Percentiles rank a stretch among this genome's conserved stretches.
phyloP scores from a whole-genome alignment of 2,113 vertebrate species.

The Hyperoodon ampullatus region DNA sequence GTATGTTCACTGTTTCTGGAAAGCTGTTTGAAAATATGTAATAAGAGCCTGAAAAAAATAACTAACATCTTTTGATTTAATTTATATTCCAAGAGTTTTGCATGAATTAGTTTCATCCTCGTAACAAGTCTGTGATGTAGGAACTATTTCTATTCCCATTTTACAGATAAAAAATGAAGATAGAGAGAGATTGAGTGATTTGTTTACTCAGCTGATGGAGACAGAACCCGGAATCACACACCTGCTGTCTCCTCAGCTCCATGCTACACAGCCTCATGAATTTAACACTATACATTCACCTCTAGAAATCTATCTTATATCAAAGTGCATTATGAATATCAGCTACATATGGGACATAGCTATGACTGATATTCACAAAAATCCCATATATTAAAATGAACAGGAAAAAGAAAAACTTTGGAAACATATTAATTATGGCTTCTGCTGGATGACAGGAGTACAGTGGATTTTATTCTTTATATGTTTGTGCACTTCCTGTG shows the following conservation, averaged over 20 bases:
- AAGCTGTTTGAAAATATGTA: background rate
- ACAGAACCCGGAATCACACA: rapidly evolving
- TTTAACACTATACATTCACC: background rate
- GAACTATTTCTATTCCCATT: background rate
- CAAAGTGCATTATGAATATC: background rate
- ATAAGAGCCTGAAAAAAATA: background rate
- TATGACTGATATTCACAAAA: background rate
- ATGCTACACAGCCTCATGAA: background rate
- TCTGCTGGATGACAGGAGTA: background rate
- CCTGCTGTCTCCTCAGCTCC: rapidly evolving
- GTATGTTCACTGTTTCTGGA: background rate
- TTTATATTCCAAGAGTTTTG: background rate
- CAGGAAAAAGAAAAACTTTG: background rate
- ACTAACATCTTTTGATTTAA: background rate
- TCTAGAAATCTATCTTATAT: background rate
- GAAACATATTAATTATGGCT: background rate
- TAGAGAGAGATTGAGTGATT: background rate
- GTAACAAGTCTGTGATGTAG: background rate
- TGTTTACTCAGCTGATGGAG: background rate
- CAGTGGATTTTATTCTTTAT: background rate
- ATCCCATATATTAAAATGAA: background rate
- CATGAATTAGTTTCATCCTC: background rate
- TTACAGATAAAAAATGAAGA: background rate
- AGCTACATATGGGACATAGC: background rate
- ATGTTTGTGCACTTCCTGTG: background rate